A percentile compares a stretch with the other conserved stretches of the same genome.
Evolutionary conservation across 2,888 invertebrate species (phyloP).

Genomic region (Calameuta idolon): DNA sequence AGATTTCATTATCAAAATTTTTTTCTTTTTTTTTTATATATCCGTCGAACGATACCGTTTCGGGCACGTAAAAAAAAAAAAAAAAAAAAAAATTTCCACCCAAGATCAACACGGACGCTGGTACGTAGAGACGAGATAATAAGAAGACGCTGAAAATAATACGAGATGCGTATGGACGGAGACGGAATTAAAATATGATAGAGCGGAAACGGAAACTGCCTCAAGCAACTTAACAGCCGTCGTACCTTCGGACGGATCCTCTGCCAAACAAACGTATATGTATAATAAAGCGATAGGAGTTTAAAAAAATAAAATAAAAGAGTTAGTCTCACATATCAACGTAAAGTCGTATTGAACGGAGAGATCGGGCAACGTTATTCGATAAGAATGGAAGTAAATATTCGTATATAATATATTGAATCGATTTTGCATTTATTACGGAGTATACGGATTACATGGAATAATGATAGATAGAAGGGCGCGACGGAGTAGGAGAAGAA

Average conservation of each 20-base stretch:
- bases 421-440: constrained; percentile 6
- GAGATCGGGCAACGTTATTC: constrained; percentile 39
- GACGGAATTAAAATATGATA: constrained; percentile 16
- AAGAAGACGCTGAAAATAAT: too few relatives aligned
- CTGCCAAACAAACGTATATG: constrained; percentile 45
- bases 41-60: too few relatives aligned
- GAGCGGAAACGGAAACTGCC: constrained; percentile 48
- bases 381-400: neutral
- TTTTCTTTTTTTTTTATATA: too few relatives aligned
- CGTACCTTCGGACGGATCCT: constrained; percentile 30
- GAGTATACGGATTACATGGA: constrained; percentile 1
- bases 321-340: constrained; percentile 60
- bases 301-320: constrained; percentile 26
- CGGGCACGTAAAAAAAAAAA: too few relatives aligned
- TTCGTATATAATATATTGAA: constrained; percentile 13
- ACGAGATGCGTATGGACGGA: neutral
- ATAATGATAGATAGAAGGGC: constrained; percentile 22
- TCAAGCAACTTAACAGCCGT: constrained; percentile 43
- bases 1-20: too few relatives aligned
- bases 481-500: constrained; percentile 26
- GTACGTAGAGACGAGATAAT: too few relatives aligned
- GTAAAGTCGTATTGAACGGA: constrained; percentile 31
- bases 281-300: neutral
- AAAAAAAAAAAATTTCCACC: too few relatives aligned
- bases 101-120: too few relatives aligned